Evolutionary conservation across 1,140 invertebrate genomes (phyloP).

Genomic region (Rhynchophorus ferrugineus): DNA sequence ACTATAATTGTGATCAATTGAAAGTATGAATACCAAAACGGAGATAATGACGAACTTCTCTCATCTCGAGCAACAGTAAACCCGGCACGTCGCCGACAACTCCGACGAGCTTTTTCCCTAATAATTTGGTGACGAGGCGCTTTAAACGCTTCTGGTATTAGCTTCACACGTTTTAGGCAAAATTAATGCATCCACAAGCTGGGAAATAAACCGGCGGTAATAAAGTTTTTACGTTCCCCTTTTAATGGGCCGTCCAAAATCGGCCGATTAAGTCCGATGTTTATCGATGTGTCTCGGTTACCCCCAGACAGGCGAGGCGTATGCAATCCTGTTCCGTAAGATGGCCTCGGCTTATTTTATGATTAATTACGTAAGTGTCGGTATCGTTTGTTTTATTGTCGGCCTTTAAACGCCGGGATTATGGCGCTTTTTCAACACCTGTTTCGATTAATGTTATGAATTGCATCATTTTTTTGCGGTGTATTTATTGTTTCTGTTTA

Average conservation of each 20-base stretch:
- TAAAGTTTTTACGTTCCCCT: background rate
- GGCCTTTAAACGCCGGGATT: background rate
- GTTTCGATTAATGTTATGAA: no score
- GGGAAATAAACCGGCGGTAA: background rate
- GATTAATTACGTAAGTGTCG: background rate
- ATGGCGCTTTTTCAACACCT: background rate
- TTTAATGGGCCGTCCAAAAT: background rate
- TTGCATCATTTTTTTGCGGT: no score
- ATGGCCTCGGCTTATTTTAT: background rate
- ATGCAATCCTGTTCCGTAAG: background rate
- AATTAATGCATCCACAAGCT: background rate
- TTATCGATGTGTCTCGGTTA: background rate
- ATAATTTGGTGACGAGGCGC: no score
- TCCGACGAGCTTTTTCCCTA: no score
- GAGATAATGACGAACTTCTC: no score
- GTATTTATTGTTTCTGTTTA: no score
- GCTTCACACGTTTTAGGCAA: background rate
- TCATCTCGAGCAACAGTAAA: no score
- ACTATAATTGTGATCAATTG: no score
- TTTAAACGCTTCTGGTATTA: background rate
- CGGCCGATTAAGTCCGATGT: background rate
- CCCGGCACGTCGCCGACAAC: no score
- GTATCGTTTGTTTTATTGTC: background rate
- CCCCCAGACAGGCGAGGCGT: background rate
- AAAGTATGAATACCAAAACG: no score